phyloP scores from a whole-genome alignment of 2,113 vertebrate species.

The Anas platyrhynchos region DNA sequence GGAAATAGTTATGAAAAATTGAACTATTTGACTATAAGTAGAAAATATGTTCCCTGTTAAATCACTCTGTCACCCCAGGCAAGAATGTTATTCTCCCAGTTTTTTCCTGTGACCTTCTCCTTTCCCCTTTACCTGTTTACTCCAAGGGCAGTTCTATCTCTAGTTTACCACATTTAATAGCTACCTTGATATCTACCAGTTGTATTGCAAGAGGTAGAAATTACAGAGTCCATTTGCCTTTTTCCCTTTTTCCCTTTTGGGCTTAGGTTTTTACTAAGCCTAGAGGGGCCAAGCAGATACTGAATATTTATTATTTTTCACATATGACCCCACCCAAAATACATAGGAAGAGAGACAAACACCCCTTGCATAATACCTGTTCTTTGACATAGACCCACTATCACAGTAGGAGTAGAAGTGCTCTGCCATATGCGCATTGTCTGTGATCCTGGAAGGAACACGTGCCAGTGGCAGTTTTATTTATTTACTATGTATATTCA shows the following conservation, averaged over 20 bases:
- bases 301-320: not conserved
- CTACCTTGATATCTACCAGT: not conserved
- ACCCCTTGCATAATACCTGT: not conserved
- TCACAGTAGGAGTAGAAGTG: not conserved
- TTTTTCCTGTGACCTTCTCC: conserved; percentile 37
- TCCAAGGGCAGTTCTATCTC: not conserved
- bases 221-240: not conserved
- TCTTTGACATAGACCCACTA: not conserved
- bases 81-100: conserved; percentile 27
- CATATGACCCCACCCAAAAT: not conserved
- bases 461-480: not conserved
- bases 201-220: not conserved
- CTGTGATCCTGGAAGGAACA: not conserved
- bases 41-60: conserved; percentile 57
- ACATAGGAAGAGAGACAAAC: not conserved
- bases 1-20: conserved; percentile 56
- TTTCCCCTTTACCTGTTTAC: not conserved
- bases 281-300: not conserved
- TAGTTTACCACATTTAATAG: not conserved
- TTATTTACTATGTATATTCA: not conserved
- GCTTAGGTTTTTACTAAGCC: not conserved
- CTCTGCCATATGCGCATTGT: not conserved
- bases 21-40: conserved; percentile 51
- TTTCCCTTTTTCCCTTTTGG: not conserved
- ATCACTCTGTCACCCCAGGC: conserved; percentile 46